These are phyloP conservation scores for Rotaria socialis DNA, from an alignment of 2,888 invertebrate species.

Conservation along the genomic window DNA sequence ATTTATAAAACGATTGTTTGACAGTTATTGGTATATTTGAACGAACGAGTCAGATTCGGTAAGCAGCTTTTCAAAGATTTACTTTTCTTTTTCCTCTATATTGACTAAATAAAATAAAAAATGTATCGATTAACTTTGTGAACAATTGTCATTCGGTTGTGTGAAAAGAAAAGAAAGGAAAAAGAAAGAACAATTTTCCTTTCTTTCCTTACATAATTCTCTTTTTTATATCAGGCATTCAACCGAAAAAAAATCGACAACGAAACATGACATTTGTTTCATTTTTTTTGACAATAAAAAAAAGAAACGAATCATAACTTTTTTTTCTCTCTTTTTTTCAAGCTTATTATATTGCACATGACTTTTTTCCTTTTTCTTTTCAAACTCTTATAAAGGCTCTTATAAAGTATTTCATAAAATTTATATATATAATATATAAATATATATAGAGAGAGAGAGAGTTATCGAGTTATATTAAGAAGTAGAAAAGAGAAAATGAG, in stretches of 20 bases:
- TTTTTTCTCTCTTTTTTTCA: neutral
- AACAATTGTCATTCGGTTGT: constrained; percentile 26
- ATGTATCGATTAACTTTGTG: constrained; percentile 27
- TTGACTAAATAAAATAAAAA: constrained; percentile 9
- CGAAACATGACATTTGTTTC: constrained; percentile 9
- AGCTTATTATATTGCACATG: neutral
- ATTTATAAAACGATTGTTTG: neutral
- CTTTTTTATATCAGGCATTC: neutral
- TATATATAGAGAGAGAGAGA: neutral
- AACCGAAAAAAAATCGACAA: constrained; percentile 25
- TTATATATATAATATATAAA: neutral
- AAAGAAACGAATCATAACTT: neutral
- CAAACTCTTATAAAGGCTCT: neutral
- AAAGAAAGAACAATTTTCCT: neutral
- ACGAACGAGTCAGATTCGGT: constrained; percentile 12
- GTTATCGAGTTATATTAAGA: constrained; percentile 12
- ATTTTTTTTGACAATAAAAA: neutral
- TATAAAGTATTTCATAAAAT: neutral
- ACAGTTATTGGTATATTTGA: neutral
- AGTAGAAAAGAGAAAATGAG: neutral
- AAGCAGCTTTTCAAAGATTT: constrained; percentile 21
- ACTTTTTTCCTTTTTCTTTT: neutral
- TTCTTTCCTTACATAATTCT: neutral
- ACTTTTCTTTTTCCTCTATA: neutral
- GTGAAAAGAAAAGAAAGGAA: constrained; percentile 5